Percentiles rank a stretch among this genome's conserved stretches.
phyloP scores from a whole-genome alignment of 2,888 invertebrate species.

The Nephrotoma appendiculata region DNA sequence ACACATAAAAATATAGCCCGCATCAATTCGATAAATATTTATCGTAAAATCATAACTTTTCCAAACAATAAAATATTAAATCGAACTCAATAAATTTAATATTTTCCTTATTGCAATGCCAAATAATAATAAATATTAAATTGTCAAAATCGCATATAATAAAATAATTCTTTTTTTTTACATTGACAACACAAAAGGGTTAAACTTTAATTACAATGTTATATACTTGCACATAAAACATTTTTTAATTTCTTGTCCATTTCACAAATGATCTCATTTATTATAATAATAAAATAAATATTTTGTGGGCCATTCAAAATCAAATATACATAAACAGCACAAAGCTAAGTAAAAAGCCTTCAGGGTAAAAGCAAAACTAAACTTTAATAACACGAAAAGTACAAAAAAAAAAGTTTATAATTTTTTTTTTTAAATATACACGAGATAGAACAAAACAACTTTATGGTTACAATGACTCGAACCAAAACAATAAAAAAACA shows the following conservation, averaged over 20 bases:
- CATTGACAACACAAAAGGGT: background rate
- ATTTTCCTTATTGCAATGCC: background rate
- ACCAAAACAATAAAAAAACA: background rate
- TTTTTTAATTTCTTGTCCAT: background rate
- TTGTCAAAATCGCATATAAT: background rate
- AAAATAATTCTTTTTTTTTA: background rate
- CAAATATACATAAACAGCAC: background rate
- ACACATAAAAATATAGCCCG: background rate
- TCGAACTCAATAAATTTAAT: background rate
- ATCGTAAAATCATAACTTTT: background rate
- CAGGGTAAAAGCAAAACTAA: background rate
- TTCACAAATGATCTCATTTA: constrained; percentile 3
- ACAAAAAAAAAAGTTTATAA: background rate
- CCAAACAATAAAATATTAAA: background rate
- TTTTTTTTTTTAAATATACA: background rate
- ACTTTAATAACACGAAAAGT: background rate
- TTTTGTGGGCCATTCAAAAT: constrained; percentile 1
- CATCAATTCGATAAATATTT: background rate
- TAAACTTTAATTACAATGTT: background rate
- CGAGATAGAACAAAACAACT: background rate
- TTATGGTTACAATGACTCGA: background rate
- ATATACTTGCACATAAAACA: background rate
- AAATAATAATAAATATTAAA: background rate
- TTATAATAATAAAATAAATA: background rate
- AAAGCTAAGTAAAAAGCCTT: background rate